Evolutionary conservation across 2,888 invertebrate genomes (phyloP).

Genomic region (Pantelozetes paolii): DNA sequence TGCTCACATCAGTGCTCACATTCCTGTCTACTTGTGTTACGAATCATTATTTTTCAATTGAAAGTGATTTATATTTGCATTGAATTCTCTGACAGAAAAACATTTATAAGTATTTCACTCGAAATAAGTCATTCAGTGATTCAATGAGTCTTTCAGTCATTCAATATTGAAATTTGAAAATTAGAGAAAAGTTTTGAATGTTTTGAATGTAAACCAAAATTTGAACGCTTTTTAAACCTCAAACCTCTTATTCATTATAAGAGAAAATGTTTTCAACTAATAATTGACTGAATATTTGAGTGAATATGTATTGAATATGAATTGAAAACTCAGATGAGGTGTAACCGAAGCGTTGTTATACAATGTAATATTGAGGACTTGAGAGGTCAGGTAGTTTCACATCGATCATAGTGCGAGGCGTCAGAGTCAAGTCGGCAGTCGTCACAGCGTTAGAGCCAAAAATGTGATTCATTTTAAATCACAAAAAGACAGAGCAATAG

Average conservation of each 20-base stretch:
- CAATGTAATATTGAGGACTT: conserved; percentile 22
- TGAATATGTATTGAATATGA: conserved; percentile 10
- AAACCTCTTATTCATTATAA: conserved; percentile 23
- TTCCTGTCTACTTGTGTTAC: not conserved
- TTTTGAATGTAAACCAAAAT: not conserved
- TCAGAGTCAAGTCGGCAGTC: conserved; percentile 22
- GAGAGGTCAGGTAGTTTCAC: conserved; percentile 16
- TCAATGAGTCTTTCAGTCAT: not conserved
- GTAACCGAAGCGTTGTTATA: conserved; percentile 21
- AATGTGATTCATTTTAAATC: conserved; percentile 24
- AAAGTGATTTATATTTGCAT: not conserved
- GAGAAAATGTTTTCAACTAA: not conserved
- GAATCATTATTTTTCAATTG: not conserved
- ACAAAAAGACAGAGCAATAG: conserved; percentile 24
- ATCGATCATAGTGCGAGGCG: conserved; percentile 26
- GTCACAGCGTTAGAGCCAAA: conserved; percentile 21
- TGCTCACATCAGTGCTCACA: not conserved
- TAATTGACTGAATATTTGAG: not conserved
- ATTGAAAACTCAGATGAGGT: not conserved
- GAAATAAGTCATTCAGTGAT: not conserved
- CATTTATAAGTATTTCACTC: not conserved
- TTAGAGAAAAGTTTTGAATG: not conserved
- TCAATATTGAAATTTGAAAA: not conserved
- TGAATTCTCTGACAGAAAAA: not conserved
- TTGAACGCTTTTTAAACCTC: not conserved